Evolutionary conservation across 2,888 invertebrate genomes (phyloP), one percentile per base, ranked within the genome.

Genomic region (Theretra japonica): DNA sequence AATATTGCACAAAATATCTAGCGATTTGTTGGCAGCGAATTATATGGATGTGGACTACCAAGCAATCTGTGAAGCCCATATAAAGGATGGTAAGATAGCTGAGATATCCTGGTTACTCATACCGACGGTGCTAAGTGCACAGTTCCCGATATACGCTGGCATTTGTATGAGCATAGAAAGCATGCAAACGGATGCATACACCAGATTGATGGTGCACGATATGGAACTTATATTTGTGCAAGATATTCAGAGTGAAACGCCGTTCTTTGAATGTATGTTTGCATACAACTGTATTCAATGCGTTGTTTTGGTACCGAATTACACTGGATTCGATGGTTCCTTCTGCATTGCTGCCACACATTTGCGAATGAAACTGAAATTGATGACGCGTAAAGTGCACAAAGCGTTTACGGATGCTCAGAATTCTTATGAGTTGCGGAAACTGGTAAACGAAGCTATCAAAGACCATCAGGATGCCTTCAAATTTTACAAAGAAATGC

Each of bases 261-360:
- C 91, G 1, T 89, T 89, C 74, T 92, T 88, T 68, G 86, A 91
- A 74, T 75, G 87, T 2, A 79, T 89, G 68, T 92, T 89, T 72
- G 86, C 83, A 0, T 90, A 88, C 75, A 89, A 85, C 69, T 81
- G 87, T 30, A 15, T 82, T 0, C 86, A 87, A 69, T 86, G 86
- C 48, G 50, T 88, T 0, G 76, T 85, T 6, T 78, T 92, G 0
- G 78, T 84, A 2, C 87, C 88, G 2, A 86, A 86, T 56, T 92
- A 86, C 72, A 77, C 82, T 5, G 91, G 91, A 1, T 86, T 91
- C 17, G 92, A 91, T 56, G 90, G 90, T 0, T 90, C 89, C 0
- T 91, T 90, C 72, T 90, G 91, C 71, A 90, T 92, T 69, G 87
- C 88, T 0, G 88, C 86, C 0, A 88, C 86, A 0, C 90, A 92